A percentile compares a stretch with the other conserved stretches of the same genome.
phyloP scores from a whole-genome alignment of 2,888 invertebrate species.

The Marronus borbonicus region DNA sequence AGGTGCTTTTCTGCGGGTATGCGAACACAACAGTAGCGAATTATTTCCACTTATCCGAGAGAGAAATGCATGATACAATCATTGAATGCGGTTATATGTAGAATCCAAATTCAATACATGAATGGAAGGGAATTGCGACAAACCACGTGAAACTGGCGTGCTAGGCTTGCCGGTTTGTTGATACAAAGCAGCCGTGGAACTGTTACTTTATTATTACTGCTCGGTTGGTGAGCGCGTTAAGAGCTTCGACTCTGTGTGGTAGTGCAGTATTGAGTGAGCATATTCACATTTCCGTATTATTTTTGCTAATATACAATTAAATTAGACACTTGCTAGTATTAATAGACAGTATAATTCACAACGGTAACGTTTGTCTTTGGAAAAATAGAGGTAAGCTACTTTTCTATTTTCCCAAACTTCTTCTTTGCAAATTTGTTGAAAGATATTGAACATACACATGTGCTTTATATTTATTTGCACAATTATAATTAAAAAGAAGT shows the following conservation, averaged over 20 bases:
- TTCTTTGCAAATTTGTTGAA: too few relatives aligned
- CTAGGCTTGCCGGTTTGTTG: constrained; percentile 44
- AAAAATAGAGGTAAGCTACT: too few relatives aligned
- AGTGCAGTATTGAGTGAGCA: constrained; percentile 11
- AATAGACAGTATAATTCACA: too few relatives aligned
- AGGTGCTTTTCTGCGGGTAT: neutral
- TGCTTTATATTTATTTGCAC: too few relatives aligned
- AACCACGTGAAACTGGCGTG: constrained; percentile 44
- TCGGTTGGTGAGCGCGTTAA: too few relatives aligned
- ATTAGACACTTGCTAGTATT: too few relatives aligned
- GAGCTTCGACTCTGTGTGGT: neutral
- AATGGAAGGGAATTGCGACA: constrained; percentile 40
- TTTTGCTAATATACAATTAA: neutral
- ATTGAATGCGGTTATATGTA: neutral
- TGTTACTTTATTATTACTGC: constrained; percentile 7
- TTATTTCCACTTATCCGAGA: constrained; percentile 14
- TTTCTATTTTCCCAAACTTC: too few relatives aligned
- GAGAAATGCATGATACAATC: neutral
- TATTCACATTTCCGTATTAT: neutral
- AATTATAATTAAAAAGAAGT: too few relatives aligned
- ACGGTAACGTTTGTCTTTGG: too few relatives aligned
- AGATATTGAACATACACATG: too few relatives aligned
- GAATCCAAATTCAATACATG: constrained; percentile 34
- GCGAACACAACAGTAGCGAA: neutral
- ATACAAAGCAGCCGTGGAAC: neutral